Evolutionary conservation across 2,888 invertebrate genomes (phyloP).

Genomic region (Onchidella celtica): DNA sequence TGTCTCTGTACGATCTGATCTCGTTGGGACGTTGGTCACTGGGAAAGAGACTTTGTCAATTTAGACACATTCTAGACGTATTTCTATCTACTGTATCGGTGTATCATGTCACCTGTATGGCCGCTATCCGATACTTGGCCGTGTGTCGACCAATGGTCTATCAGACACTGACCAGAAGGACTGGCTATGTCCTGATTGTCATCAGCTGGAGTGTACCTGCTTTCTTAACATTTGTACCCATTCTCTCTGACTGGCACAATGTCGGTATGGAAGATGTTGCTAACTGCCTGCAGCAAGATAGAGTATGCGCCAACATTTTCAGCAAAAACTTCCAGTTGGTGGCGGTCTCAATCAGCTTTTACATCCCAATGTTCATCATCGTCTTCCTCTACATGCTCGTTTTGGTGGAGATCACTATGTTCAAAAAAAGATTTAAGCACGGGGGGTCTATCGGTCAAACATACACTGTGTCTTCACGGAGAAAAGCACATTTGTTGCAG

Average conservation of each 20-base stretch:
- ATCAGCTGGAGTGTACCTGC: conserved; percentile 69
- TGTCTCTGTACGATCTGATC: conserved; percentile 65
- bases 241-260: conserved; percentile 60
- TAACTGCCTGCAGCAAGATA: no score
- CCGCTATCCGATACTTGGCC: conserved; percentile 71
- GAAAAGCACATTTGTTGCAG: no score
- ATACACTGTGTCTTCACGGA: no score
- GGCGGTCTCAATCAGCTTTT: conserved; percentile 65
- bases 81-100: conserved; percentile 72
- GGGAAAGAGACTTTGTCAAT: conserved; percentile 60
- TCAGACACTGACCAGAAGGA: conserved; percentile 61
- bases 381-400: conserved; percentile 67
- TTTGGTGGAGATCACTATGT: conserved; percentile 64
- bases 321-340: conserved; percentile 51
- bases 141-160: conserved; percentile 72
- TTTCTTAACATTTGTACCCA: conserved; percentile 66
- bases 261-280: no score
- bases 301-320: not conserved
- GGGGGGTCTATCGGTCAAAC: no score
- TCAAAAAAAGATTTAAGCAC: no score
- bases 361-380: conserved; percentile 70
- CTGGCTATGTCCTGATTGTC: conserved; percentile 61
- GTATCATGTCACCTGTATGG: conserved; percentile 69
- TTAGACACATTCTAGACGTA: conserved; percentile 67
- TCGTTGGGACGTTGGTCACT: conserved; percentile 63